Conservation (phyloP, 2,888 invertebrate species). For the Synanthedon myopaeformis region DNA sequence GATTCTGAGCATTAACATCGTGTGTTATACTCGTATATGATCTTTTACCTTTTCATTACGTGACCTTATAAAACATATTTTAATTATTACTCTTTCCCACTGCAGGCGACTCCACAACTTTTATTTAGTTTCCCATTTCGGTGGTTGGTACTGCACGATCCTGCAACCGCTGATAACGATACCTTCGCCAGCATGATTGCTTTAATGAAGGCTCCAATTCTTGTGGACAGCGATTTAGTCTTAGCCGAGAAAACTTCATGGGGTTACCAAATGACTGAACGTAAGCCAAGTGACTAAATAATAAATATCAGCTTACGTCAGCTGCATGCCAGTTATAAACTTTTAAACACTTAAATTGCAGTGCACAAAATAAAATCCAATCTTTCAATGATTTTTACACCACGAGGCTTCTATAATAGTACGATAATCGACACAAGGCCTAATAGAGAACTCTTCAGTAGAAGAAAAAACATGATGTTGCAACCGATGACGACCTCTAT, state of each 20-base stretch:
- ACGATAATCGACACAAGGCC: conserved; percentile 26
- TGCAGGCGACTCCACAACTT: conserved; percentile 21
- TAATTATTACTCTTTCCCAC: background rate
- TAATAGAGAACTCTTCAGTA: conserved; percentile 29
- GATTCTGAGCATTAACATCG: no score
- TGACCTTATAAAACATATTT: background rate
- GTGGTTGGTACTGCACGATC: conserved; percentile 28
- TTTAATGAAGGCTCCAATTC: conserved; percentile 16
- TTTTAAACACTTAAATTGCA: conserved; percentile 9
- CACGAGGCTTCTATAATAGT: conserved; percentile 34
- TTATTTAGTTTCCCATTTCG: conserved; percentile 36
- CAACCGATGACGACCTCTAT: conserved; percentile 43
- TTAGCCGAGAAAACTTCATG: conserved; percentile 21
- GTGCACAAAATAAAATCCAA: conserved; percentile 35
- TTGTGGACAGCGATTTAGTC: conserved; percentile 40
- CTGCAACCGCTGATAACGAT: background rate
- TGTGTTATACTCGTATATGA: no score
- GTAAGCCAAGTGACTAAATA: conserved; percentile 20
- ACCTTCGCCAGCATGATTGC: background rate
- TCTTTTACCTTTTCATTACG: no score
- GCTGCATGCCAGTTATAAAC: no score
- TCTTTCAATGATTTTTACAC: conserved; percentile 17
- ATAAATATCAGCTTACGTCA: no score
- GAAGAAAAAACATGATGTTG: conserved; percentile 39
- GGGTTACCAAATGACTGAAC: conserved; percentile 24